Conservation (phyloP, 2,113 vertebrate species). For the Pachyramphus minor region DNA sequence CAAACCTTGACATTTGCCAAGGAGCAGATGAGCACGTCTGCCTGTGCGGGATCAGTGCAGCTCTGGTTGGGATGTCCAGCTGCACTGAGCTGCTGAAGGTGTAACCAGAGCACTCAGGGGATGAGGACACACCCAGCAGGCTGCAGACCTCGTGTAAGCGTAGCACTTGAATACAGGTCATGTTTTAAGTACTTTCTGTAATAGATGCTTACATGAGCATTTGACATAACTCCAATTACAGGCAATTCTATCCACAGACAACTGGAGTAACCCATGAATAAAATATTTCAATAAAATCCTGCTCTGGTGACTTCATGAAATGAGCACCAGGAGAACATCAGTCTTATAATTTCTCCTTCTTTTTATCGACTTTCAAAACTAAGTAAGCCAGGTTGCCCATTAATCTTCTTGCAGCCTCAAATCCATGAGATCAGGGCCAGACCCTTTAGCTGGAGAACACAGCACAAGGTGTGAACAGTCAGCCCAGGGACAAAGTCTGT, state of each 20-base stretch:
- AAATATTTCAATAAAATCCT: background rate
- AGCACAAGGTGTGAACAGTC: background rate
- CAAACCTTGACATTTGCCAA: background rate
- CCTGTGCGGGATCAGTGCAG: background rate
- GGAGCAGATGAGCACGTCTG: background rate
- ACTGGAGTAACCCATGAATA: background rate
- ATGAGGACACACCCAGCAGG: no score
- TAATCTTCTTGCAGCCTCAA: background rate
- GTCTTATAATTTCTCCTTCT: background rate
- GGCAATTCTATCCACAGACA: background rate
- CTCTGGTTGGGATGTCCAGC: no score
- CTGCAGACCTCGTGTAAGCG: fast-evolving
- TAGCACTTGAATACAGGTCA: background rate
- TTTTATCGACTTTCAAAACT: background rate
- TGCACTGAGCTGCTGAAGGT: background rate
- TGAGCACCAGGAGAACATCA: background rate
- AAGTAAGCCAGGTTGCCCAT: background rate
- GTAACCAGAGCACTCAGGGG: no score
- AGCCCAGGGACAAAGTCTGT: background rate
- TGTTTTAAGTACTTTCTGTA: background rate
- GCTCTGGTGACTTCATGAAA: background rate
- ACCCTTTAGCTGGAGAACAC: background rate
- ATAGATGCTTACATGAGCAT: background rate
- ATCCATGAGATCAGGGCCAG: background rate
- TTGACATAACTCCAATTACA: background rate